Evolutionary conservation across 2,888 invertebrate genomes (phyloP).

Genomic region (Cephus rjabovi): DNA sequence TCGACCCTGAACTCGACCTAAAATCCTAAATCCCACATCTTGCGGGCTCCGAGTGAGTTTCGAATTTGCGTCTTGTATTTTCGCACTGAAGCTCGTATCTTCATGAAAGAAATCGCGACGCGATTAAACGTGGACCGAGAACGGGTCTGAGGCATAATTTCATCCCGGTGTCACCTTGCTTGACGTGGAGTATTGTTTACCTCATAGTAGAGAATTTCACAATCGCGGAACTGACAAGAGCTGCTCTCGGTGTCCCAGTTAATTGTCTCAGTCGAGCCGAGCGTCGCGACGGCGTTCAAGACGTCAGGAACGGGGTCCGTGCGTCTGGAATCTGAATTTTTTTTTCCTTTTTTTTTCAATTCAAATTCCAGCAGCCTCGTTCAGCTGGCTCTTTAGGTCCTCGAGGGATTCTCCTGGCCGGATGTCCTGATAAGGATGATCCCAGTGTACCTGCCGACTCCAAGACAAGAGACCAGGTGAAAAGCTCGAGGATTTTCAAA

Average conservation of each 20-base stretch:
- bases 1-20: constrained; percentile 6
- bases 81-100: neutral
- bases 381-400: neutral
- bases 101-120: neutral
- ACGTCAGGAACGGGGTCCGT: neutral
- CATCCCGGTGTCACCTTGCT: neutral
- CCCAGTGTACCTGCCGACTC: neutral
- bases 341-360: neutral
- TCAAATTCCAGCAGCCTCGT: neutral
- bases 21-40: neutral
- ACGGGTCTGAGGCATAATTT: neutral
- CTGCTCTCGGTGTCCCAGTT: neutral
- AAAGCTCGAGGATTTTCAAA: neutral
- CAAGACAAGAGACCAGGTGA: neutral
- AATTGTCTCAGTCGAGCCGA: neutral
- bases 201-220: neutral
- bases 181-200: neutral
- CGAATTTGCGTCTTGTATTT: too few relatives aligned
- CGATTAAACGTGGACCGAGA: neutral
- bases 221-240: neutral
- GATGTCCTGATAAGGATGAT: neutral
- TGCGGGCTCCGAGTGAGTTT: too few relatives aligned
- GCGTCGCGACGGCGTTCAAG: neutral
- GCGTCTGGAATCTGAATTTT: neutral
- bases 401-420: neutral